These are phyloP conservation scores for Masnerella sp. DNA, from an alignment of 2,888 invertebrate species.

Conservation along the genomic window DNA sequence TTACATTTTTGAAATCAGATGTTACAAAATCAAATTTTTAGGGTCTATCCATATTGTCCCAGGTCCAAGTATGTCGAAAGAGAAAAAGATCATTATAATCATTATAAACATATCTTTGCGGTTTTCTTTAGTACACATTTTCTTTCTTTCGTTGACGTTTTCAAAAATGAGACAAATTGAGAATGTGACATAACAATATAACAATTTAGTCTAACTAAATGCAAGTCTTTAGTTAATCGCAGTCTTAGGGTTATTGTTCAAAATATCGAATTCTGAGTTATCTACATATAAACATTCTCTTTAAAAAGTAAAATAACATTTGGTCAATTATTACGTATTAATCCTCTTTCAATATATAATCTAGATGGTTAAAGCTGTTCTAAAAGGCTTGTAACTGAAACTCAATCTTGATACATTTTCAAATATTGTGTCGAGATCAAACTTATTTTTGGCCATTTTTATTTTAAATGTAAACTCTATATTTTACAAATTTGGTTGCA, in stretches of 20 bases:
- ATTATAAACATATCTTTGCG: too few relatives aligned
- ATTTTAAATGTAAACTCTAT: too few relatives aligned
- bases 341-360: constrained; percentile 1
- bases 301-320: constrained; percentile 27
- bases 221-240: constrained; percentile 49
- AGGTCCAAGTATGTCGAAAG: too few relatives aligned
- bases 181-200: too few relatives aligned
- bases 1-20: constrained; percentile 32
- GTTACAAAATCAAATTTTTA: constrained; percentile 47
- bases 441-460: too few relatives aligned
- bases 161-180: too few relatives aligned
- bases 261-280: constrained; percentile 48
- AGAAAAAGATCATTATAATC: too few relatives aligned
- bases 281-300: constrained; percentile 41
- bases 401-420: neutral
- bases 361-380: constrained; percentile 24
- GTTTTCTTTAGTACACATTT: too few relatives aligned
- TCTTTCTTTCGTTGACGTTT: too few relatives aligned
- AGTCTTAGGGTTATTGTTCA: constrained; percentile 55
- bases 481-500: too few relatives aligned
- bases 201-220: constrained; percentile 42
- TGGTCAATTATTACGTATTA: constrained; percentile 25
- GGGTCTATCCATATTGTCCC: too few relatives aligned
- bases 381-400: constrained; percentile 35
- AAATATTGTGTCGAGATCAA: too few relatives aligned